Evolutionary conservation across 2,888 invertebrate species (phyloP).

Genomic region (Apamea sordens): DNA sequence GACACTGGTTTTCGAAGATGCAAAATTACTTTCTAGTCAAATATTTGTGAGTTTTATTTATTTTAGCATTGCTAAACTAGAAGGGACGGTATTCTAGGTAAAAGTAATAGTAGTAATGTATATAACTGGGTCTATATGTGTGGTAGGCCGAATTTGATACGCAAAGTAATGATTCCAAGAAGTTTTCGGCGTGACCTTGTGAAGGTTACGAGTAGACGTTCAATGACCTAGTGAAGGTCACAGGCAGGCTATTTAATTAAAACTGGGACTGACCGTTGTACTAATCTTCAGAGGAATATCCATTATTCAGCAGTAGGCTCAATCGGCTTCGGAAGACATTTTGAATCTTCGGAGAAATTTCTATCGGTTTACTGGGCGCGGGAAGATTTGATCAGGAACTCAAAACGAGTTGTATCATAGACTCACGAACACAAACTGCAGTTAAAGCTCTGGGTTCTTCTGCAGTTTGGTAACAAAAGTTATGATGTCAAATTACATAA

Average conservation of each 20-base stretch:
- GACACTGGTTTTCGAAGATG: neutral
- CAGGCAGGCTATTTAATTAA: neutral
- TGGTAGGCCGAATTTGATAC: too few relatives aligned
- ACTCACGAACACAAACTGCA: conserved; percentile 17
- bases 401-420: neutral
- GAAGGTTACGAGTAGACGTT: neutral
- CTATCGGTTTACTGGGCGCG: neutral
- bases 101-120: neutral
- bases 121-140: neutral
- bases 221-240: conserved; percentile 14
- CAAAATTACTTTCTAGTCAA: neutral
- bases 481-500: conserved; percentile 17
- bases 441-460: neutral
- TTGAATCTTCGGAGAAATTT: neutral
- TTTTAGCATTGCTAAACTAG: neutral
- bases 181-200: neutral
- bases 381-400: neutral
- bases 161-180: neutral
- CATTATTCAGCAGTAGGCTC: neutral
- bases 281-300: neutral
- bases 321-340: too few relatives aligned
- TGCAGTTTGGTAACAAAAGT: neutral
- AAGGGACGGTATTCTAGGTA: neutral
- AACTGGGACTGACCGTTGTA: conserved; percentile 1
- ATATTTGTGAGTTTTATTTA: neutral